Conservation (phyloP, 2,113 vertebrate species). For the Sinocyclocheilus anshuiensis region DNA sequence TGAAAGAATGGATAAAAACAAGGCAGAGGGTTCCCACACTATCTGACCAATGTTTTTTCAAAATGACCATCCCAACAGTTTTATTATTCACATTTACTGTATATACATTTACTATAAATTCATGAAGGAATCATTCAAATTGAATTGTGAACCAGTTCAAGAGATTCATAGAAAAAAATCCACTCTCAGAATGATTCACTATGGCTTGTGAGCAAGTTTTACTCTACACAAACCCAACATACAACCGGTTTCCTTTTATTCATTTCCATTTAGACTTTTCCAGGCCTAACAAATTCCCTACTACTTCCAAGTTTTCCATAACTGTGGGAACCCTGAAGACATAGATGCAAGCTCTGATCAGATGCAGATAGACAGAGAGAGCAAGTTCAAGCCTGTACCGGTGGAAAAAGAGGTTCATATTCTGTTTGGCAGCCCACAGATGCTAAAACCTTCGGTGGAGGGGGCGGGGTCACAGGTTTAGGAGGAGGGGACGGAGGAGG, state of each 20-base stretch:
- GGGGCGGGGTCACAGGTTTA: slow-evolving; percentile 61
- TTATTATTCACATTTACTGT: no score
- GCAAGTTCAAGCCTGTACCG: slow-evolving; percentile 88
- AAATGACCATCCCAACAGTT: not conserved
- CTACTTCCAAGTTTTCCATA: not conserved
- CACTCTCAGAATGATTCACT: not conserved
- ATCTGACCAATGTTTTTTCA: not conserved
- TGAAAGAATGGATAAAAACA: not conserved
- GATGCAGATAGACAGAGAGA: not conserved
- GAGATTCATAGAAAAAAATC: not conserved
- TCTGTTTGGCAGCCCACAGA: slow-evolving; percentile 94
- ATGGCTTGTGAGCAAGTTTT: not conserved
- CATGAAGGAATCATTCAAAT: not conserved
- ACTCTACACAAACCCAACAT: not conserved
- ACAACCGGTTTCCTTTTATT: not conserved
- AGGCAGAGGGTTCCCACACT: not conserved
- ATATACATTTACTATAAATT: not conserved
- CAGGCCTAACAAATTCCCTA: not conserved
- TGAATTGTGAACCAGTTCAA: not conserved
- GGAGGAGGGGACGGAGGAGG: slow-evolving; percentile 50
- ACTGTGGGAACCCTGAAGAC: not conserved
- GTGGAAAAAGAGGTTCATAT: slow-evolving; percentile 81
- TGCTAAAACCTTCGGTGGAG: slow-evolving; percentile 73
- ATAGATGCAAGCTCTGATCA: slow-evolving; percentile 41
- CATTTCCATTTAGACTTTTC: not conserved